Percentiles rank a stretch among this genome's conserved stretches.
Evolutionary conservation across 2,113 vertebrate species (phyloP).

Genomic region (Muscicapa adusta): DNA sequence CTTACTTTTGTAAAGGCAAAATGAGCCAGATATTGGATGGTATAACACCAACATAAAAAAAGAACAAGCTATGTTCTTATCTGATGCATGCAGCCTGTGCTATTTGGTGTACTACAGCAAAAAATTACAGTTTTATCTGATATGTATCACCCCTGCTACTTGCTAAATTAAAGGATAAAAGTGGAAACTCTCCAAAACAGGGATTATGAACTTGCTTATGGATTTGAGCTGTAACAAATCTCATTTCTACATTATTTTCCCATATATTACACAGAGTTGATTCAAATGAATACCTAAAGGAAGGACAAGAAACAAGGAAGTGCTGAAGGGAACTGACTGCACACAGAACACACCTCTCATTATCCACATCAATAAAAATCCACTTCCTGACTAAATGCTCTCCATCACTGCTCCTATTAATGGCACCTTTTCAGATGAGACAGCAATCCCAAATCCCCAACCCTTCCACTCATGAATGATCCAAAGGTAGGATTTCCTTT

Average conservation of each 20-base stretch:
- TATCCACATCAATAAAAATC: neutral
- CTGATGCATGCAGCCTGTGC: neutral
- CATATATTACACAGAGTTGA: neutral
- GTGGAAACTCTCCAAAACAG: neutral
- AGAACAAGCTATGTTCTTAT: neutral
- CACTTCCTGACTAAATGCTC: neutral
- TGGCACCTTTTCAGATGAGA: neutral
- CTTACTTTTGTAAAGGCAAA: neutral
- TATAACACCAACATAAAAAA: neutral
- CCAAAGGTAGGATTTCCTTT: neutral
- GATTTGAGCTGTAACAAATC: neutral
- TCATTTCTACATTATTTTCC: neutral
- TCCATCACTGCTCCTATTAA: neutral
- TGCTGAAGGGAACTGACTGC: neutral
- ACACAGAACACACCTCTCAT: neutral
- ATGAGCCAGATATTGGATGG: neutral
- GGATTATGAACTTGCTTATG: neutral
- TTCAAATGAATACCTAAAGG: too few species aligned
- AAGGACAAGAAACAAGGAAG: neutral
- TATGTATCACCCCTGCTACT: neutral
- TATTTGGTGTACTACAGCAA: neutral
- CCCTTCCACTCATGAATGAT: neutral
- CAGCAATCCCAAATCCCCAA: neutral
- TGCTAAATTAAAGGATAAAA: neutral
- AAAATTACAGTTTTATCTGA: neutral